Evolutionary conservation across 2,113 vertebrate genomes (phyloP).

Genomic region (western clawed frog (Xenopus tropicalis)): DNA sequence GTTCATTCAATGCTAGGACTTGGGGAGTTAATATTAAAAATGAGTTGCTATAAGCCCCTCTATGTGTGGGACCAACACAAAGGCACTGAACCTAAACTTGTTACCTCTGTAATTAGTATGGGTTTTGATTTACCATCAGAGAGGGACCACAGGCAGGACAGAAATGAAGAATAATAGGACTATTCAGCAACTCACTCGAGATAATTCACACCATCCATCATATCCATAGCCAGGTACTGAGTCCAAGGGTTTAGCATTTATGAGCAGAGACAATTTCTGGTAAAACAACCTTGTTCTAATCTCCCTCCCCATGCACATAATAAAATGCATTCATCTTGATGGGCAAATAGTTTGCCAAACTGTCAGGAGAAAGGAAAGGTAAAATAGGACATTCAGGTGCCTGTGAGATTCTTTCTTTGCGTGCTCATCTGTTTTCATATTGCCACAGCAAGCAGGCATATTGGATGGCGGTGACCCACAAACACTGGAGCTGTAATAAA

Average conservation of each 20-base stretch:
- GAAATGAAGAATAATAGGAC: conserved; percentile 59
- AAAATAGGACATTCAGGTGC: conserved; percentile 24
- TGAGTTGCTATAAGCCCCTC: not conserved
- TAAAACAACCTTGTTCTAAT: conserved; percentile 28
- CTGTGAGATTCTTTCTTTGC: not conserved
- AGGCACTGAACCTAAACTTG: conserved; percentile 3
- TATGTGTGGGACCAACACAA: not conserved
- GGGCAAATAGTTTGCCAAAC: conserved; percentile 25
- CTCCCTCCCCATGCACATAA: conserved; percentile 12
- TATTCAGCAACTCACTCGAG: conserved; percentile 51
- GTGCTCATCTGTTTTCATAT: conserved; percentile 28
- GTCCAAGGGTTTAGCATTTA: conserved; percentile 19
- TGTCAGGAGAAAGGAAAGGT: conserved; percentile 15
- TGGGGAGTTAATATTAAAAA: conserved; percentile 5
- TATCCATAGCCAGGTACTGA: conserved; percentile 6
- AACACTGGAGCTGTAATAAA: not conserved
- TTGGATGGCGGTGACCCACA: not conserved
- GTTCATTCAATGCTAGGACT: no score
- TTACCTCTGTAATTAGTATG: conserved; percentile 40
- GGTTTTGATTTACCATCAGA: conserved; percentile 36
- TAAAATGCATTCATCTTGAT: conserved; percentile 43
- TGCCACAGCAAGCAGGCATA: not conserved
- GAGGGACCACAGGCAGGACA: conserved; percentile 43
- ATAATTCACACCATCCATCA: conserved; percentile 56
- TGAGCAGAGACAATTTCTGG: conserved; percentile 28